phyloP scores from a whole-genome alignment of 2,113 vertebrate species.

The Xiphophorus hellerii region DNA sequence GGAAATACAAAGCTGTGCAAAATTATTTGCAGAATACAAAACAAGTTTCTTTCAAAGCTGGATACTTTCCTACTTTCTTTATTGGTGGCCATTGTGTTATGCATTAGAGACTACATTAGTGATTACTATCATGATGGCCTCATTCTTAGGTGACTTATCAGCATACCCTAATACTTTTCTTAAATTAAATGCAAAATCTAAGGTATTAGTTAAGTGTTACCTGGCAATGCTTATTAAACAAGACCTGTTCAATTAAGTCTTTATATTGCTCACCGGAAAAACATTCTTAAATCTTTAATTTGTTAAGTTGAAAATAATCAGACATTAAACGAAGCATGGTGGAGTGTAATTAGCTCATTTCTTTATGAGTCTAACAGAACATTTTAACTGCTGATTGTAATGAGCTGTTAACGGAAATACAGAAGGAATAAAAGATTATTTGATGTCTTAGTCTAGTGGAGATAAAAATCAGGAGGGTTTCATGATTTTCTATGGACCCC shows the following conservation, averaged over 20 bases:
- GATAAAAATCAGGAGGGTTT: background rate
- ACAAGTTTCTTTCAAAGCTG: no score
- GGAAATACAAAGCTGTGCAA: no score
- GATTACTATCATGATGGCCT: background rate
- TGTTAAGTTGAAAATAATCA: background rate
- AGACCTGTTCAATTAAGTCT: background rate
- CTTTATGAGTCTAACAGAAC: background rate
- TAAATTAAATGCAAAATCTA: no score
- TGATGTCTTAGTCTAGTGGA: background rate
- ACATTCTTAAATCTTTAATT: background rate
- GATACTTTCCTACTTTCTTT: background rate
- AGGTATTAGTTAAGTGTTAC: background rate
- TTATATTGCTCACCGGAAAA: background rate
- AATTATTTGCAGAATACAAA: no score
- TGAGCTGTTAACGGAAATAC: background rate
- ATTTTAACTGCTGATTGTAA: background rate
- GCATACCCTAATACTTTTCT: background rate
- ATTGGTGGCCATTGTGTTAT: background rate
- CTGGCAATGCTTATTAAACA: background rate
- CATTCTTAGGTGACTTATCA: background rate
- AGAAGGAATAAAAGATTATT: background rate
- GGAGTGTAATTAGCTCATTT: background rate
- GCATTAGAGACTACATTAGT: background rate
- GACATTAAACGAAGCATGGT: background rate
- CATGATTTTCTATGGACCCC: background rate